phyloP scores from a whole-genome alignment of 2,113 vertebrate genomes.

The Atrichornis clamosus region DNA sequence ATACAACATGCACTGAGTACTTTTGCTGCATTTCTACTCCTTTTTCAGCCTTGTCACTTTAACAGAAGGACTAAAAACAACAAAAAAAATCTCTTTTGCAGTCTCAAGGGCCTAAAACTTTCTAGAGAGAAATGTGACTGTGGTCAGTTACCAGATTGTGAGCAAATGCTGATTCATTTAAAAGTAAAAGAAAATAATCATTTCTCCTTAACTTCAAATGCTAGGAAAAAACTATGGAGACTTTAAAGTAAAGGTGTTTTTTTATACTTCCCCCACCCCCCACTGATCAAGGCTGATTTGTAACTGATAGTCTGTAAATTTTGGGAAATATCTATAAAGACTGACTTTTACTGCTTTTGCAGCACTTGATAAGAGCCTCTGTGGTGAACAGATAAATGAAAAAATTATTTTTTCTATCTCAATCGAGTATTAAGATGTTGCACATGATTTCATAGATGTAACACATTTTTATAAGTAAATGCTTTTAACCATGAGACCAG shows the following conservation, averaged over 20 bases:
- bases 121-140: background rate
- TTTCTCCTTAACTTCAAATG: background rate
- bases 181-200: background rate
- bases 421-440: background rate
- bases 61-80: background rate
- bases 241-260: background rate
- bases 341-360: background rate
- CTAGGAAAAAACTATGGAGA: background rate
- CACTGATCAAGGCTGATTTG: background rate
- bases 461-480: background rate
- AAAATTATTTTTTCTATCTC: background rate
- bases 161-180: background rate
- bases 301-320: background rate
- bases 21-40: background rate
- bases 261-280: background rate
- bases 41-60: background rate
- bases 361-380: background rate
- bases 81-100: background rate
- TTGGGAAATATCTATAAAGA: background rate
- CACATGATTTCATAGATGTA: background rate
- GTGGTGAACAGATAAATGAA: background rate
- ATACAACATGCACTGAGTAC: background rate
- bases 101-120: background rate
- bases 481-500: background rate
- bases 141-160: background rate